Percentiles rank a stretch among this genome's conserved stretches.
Evolutionary conservation across 92 coral and sea anemone genomes (phyloP).

Genomic region (Epizoanthus fatuus): DNA sequence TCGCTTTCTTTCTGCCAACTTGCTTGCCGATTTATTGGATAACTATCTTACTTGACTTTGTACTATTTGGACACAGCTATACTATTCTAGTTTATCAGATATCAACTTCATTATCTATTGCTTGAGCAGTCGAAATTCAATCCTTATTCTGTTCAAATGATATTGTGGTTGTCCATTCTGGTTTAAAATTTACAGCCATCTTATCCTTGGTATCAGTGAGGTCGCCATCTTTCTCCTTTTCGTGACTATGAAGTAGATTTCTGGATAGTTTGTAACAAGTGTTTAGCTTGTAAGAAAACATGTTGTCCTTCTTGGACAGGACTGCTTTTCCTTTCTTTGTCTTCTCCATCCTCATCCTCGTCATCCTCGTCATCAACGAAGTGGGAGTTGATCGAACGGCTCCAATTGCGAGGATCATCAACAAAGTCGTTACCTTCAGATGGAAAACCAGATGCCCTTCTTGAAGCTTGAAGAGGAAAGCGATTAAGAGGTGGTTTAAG

Average conservation of each 20-base stretch:
- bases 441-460: no score
- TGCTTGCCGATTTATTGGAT: no score
- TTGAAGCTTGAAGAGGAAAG: no score
- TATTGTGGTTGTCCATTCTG: constrained; percentile 42
- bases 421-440: no score
- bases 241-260: background rate
- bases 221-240: background rate
- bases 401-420: no score
- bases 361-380: no score
- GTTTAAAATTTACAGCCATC: background rate
- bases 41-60: no score
- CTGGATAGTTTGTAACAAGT: constrained; percentile 23
- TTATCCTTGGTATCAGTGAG: background rate
- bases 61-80: background rate
- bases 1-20: background rate
- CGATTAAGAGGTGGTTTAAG: no score
- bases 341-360: no score
- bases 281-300: constrained; percentile 28
- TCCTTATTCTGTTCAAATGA: constrained; percentile 25
- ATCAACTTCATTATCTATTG: background rate
- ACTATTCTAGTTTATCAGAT: background rate
- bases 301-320: background rate
- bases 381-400: no score
- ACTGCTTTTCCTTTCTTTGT: constrained; percentile 15
- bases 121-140: background rate